Evolutionary conservation across 2,888 invertebrate genomes (phyloP), one percentile per base, ranked within the genome.

Genomic region (Mythimna pallens): DNA sequence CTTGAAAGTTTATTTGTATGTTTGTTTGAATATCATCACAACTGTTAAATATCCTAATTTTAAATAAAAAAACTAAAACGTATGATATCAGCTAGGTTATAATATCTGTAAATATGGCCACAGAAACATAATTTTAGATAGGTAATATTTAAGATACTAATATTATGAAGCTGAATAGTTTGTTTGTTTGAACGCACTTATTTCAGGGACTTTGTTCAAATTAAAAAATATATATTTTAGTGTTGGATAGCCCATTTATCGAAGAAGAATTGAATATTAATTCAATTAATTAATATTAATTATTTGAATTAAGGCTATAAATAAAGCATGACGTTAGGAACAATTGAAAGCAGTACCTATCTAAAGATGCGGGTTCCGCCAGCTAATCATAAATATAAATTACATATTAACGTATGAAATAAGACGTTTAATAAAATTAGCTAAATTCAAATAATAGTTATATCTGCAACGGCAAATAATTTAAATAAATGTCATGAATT

Each of bases 1-100:
- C 61, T 67, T 59, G 47, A 52, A 54, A 79, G 50, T 20, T 59
- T 76, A 61, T 71, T 67, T 57, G 43, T 34, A 47, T 69, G 43
- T 69, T 36, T 43, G 47, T 70, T 57, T 17, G 55, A 17, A 50
- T 9, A 34, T 55, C 54, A 55, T 58, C 30, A 40, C 8, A 63
- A 57, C 20, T 40, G 3, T 52, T 43, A 25, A 58, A 52, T 52
- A 4, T 7, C 7, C 4, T 4, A n/a, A 22, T 40, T 50, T 40
- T 25, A 40, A 34, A 17, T 9, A 20, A 6, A 20, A 6, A 4
- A 7, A 0, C n/a, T 6, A 20, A 14, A 61, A 10, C n/a, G 5
- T 12, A 6, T 75, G 17, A 4, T 9, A 14, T 50, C 25, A 4
- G 40, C 7, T 12, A 34, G 1, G 10, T 25, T 4, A 52, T 34